A percentile compares a stretch with the other conserved stretches of the same genome.
Conservation (phyloP, 1,140 invertebrate species). For the Octopus sinensis region DNA sequence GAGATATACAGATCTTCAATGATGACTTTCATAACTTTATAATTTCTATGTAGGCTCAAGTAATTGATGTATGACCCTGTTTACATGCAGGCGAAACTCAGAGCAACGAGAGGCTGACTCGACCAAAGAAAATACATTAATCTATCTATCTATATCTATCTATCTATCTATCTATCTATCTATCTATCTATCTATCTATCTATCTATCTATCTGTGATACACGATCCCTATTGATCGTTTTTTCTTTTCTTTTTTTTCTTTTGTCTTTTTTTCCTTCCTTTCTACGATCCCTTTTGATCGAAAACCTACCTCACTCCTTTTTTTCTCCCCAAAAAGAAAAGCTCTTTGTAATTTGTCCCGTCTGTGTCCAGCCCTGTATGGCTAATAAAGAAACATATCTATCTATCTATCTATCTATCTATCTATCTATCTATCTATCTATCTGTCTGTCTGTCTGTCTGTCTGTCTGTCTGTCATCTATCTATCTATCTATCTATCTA, state of each 20-base stretch:
- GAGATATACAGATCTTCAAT: background rate
- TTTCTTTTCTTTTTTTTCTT: too few species aligned
- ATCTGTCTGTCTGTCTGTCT: background rate
- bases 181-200: conserved; percentile 10
- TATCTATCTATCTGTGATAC: background rate
- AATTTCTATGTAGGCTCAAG: background rate
- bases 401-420: conserved; percentile 12
- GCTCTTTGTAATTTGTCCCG: too few species aligned
- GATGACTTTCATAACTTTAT: background rate
- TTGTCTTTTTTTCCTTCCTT: too few species aligned
- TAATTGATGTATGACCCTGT: background rate
- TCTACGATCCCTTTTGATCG: too few species aligned
- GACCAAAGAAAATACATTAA: background rate
- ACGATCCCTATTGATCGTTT: background rate
- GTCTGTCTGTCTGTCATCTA: background rate
- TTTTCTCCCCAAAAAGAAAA: too few species aligned
- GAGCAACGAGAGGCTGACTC: too few species aligned
- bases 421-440: conserved; percentile 10
- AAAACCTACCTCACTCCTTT: too few species aligned
- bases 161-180: conserved; percentile 12
- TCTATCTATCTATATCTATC: background rate
- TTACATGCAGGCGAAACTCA: background rate
- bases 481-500: conserved; percentile 2
- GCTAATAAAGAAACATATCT: too few species aligned
- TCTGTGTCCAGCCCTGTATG: too few species aligned